Evolutionary conservation across 2,888 invertebrate species (phyloP), one percentile per base, ranked within the genome.

Genomic region (Stenolophus ochropezus): DNA sequence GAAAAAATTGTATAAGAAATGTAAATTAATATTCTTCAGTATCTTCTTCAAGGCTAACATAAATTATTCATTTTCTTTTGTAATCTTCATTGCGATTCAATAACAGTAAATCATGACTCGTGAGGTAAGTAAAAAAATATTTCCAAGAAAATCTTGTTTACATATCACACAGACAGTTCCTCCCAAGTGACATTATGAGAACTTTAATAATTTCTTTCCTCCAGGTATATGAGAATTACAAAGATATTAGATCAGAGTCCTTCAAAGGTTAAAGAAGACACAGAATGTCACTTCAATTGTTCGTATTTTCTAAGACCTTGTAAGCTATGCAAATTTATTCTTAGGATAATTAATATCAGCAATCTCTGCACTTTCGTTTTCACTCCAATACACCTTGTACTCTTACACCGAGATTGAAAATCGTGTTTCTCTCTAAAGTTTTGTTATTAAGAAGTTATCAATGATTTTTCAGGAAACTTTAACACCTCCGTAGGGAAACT

Each of bases 91-190:
- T 49, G 14, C 49, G 14, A 49, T 25, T 2, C 14, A 21, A 25
- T 25, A 61, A 61, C 23, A 25, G 25, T 61, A 61, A 61, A 61
- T 61, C 56, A 61, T 0, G n/a, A 25, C 14, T 61, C 14, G 25
- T 61, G 61, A 61, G 14, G 23, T n/a, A 61, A 61, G 14, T 14
- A 25, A 5, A 61, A n/a, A 61, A 61, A 25, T 14, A 61, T 61
- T 61, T n/a, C 61, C 21, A 61, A 61, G 61, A 25, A 61, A 61
- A 61, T 61, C 61, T 25, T 25, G 61, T 61, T 61, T 61, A n/a
- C 14, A n/a, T n/a, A 61, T 25, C 25, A 23, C 4, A 14, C 14
- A n/a, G n/a, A 25, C 61, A 14, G 33, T 42, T 25, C 14, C 25
- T 21, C 3, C 25, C n/a, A 23, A 11, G 61, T 61, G 61, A 61